Conservation (phyloP, 30 jellyfish, hydroid and myxozoan genomes). For the Sanderia malayensis region DNA sequence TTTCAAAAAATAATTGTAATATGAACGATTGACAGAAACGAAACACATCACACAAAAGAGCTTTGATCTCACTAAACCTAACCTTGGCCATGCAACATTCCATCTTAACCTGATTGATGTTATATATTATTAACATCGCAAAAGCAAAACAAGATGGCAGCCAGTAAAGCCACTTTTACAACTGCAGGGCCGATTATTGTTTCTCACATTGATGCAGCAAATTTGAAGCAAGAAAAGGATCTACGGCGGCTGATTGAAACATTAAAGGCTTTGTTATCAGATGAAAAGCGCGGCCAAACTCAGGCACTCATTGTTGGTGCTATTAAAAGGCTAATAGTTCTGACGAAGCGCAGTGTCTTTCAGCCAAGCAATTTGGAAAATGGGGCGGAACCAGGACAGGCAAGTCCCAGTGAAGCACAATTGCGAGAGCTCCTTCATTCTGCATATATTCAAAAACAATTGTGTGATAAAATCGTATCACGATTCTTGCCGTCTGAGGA, state of each 20-base stretch:
- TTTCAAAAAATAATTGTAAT: too few species aligned
- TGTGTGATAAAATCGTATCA: slow-evolving; percentile 2
- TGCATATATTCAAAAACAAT: not conserved
- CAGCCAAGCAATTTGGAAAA: not conserved
- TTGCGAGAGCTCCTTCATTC: not conserved
- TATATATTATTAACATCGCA: not conserved
- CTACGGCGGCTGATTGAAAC: not conserved
- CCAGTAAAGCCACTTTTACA: slow-evolving; percentile 3
- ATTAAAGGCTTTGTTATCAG: not conserved
- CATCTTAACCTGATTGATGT: too few species aligned
- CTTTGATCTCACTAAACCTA: too few species aligned
- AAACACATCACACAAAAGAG: too few species aligned
- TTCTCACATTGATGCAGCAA: not conserved
- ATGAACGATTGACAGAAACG: too few species aligned
- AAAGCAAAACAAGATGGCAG: slow-evolving; percentile 21
- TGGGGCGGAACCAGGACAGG: not conserved
- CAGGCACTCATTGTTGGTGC: not conserved
- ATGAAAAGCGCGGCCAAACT: not conserved
- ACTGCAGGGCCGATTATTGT: not conserved
- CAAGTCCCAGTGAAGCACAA: not conserved
- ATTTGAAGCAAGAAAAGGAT: not conserved
- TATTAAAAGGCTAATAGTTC: not conserved
- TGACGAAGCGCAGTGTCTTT: not conserved
- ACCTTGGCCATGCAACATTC: too few species aligned
- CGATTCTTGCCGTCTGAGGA: slow-evolving; percentile 23